Base-by-base conservation (phyloP, 2,113 vertebrate species). In the Lagopus muta region DNA sequence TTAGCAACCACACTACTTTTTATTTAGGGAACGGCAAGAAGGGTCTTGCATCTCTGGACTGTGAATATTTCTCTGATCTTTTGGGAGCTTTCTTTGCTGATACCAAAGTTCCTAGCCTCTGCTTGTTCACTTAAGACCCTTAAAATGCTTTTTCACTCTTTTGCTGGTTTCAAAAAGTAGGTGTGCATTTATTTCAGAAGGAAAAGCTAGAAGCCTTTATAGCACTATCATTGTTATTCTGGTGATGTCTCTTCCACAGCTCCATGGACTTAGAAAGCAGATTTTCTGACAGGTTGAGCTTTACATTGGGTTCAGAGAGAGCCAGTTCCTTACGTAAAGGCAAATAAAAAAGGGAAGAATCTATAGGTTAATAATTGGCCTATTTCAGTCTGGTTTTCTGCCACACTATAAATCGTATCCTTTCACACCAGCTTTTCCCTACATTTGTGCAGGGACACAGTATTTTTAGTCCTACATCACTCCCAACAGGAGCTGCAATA, bases 241-340 rank as follows among this genome's bases (percentile, higher is more conserved):
- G 69, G 55, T 82, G 72, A 28, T 85, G 45, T 10, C 64, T 79
- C 43, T 71, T 57, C 80, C 40, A 13, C 1, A 8, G 62, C 75
- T 80, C 71, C n/a, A 27, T 16, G 82, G 72, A 43, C 50, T 64
- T 24, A 57, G 64, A 38, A 80, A 69, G 65, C 71, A 62, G 40
- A 48, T 91, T 72, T 90, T 64, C 66, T 82, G 82, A 52, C 38
- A 67, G 43, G 22, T 12, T 88, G 84, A 67, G 79, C 34, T 92
- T 82, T 77, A 69, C 72, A 24, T 82, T 65, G 71, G 72, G 50
- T 88, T 93, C 85, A 91, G 75, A 89, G 30, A 43, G 60, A 93
- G 34, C 57, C 47, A 72, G 64, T 55, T 85, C 71, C 64, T 74
- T 55, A 58, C 22, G 67, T 5, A n/a, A 85, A 85, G 64, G 36